Percentiles rank a stretch among this genome's conserved stretches.
Evolutionary conservation across 2,797 vertebrate species (phyloP).

Genomic region (Oryzias dopingdopingensis): DNA sequence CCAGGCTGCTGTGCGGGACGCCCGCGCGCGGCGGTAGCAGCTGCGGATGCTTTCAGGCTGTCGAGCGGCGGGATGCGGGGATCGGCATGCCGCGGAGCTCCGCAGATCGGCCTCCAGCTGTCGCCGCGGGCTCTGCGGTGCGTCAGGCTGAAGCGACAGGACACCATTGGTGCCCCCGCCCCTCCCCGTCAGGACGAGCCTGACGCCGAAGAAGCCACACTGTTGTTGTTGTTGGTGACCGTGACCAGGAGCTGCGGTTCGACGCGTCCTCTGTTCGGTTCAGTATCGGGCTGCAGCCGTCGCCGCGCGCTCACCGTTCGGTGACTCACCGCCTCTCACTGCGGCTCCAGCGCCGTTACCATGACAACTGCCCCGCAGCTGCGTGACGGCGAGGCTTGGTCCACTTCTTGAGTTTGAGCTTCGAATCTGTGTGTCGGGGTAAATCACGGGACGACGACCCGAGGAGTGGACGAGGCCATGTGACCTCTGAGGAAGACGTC

Average conservation of each 20-base stretch:
- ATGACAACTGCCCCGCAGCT: slow-evolving; percentile 43
- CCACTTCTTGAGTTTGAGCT: no score
- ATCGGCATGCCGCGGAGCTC: no score
- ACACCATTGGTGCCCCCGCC: neutral
- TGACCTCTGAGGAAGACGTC: no score
- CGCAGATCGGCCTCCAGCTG: no score
- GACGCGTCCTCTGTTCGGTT: neutral
- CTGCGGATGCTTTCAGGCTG: neutral
- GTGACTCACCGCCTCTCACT: slow-evolving; percentile 59
- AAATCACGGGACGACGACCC: no score
- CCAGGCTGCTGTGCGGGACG: neutral
- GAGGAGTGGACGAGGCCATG: no score
- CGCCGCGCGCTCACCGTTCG: slow-evolving; percentile 2
- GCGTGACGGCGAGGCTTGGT: slow-evolving; percentile 8
- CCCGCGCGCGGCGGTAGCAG: neutral
- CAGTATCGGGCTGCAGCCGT: neutral
- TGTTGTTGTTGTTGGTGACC: no score
- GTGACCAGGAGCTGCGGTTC: neutral
- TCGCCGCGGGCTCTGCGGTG: no score
- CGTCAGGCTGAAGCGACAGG: no score
- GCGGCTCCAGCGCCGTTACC: slow-evolving; percentile 48
- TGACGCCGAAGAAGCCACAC: no score
- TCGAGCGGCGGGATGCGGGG: no score
- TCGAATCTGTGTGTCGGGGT: no score
- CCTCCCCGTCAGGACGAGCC: neutral